phyloP scores from a whole-genome alignment of 2,888 invertebrate genomes.

The Drosophila neonasuta region DNA sequence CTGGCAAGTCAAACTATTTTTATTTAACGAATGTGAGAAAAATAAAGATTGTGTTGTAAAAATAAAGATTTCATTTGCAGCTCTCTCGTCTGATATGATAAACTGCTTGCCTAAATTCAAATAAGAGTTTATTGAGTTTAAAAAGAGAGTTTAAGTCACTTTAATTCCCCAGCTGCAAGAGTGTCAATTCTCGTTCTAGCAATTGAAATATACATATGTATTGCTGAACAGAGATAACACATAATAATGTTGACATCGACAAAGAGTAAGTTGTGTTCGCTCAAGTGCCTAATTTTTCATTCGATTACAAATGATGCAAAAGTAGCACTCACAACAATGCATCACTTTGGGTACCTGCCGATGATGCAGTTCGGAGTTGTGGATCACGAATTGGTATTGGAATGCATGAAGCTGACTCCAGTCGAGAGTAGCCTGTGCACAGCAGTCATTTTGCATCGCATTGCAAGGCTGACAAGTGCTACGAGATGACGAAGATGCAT shows the following conservation, averaged over 20 bases:
- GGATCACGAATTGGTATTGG: conserved; percentile 10
- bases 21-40: no score
- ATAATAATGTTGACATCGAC: conserved; percentile 34
- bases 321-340: conserved; percentile 41
- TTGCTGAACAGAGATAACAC: conserved; percentile 17
- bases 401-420: background rate
- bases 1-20: background rate
- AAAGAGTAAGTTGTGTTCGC: conserved; percentile 23
- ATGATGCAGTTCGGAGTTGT: background rate
- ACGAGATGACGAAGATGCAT: conserved; percentile 76
- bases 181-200: conserved; percentile 2
- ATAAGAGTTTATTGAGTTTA: background rate
- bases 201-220: conserved; percentile 8
- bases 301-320: conserved; percentile 39
- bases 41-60: background rate
- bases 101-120: no score
- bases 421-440: conserved; percentile 13
- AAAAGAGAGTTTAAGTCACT: no score
- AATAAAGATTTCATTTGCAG: background rate
- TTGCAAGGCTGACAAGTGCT: conserved; percentile 66
- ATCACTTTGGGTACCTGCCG: conserved; percentile 26
- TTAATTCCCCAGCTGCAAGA: background rate
- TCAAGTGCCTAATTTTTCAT: conserved; percentile 38
- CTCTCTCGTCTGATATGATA: no score
- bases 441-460: conserved; percentile 60